phyloP scores from a whole-genome alignment of 2,888 invertebrate genomes.

The Machimus rusticus region DNA sequence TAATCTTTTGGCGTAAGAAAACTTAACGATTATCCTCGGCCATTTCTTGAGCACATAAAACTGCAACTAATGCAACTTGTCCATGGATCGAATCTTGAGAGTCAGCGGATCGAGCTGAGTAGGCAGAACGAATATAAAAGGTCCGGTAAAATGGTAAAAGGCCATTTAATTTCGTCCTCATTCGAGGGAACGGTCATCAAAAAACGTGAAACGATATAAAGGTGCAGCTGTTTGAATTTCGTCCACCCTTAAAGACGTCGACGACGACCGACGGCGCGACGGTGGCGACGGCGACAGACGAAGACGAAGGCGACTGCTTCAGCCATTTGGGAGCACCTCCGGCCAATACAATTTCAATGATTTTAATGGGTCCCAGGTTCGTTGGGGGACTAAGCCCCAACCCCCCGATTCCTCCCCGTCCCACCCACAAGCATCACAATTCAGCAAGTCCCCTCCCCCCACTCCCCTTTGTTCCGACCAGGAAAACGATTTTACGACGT shows the following conservation, averaged over 20 bases:
- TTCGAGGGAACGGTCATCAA: background rate
- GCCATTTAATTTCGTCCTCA: conserved; percentile 3
- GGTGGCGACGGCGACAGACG: background rate
- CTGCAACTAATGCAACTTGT: conserved; percentile 13
- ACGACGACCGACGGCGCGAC: background rate
- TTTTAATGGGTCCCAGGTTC: conserved; percentile 44
- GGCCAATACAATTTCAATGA: conserved; percentile 45
- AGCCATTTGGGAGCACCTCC: background rate
- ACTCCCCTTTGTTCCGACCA: background rate
- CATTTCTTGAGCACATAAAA: conserved; percentile 2
- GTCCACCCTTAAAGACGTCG: conserved; percentile 4
- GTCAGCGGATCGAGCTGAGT: background rate
- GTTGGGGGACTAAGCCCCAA: background rate
- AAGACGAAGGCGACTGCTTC: background rate
- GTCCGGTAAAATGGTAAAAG: background rate
- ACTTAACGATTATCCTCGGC: conserved; percentile 14
- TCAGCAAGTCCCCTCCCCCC: background rate
- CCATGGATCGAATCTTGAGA: background rate
- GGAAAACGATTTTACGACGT: background rate
- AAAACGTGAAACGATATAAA: background rate
- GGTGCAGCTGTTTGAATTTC: conserved; percentile 12
- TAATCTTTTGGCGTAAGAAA: background rate
- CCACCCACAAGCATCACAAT: background rate
- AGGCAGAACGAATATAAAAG: background rate
- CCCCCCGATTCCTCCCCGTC: background rate